Base-by-base conservation (phyloP, 2,888 invertebrate genomes). In the Myopa tessellatipennis region DNA sequence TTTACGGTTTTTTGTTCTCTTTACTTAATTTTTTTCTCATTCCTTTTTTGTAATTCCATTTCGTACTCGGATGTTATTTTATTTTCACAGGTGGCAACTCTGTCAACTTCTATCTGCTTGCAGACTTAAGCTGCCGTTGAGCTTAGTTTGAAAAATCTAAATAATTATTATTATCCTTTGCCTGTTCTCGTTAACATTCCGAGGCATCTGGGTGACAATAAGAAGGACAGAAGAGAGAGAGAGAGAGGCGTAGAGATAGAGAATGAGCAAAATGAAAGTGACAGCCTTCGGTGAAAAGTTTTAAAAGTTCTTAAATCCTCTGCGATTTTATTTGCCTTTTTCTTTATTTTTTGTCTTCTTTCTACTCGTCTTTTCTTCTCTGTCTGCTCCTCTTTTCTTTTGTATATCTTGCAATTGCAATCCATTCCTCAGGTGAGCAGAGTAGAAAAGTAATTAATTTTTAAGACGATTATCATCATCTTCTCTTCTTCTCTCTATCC, bases 401-500 rank as follows among this genome's bases (percentile, higher is more conserved):
- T 26, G 45, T 45, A 45, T 45, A 45, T 8, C 45, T 10, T n/a
- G 58, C 58, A 58, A 58, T 58, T 16, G 58, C 14, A 16, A 45
- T n/a, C 5, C 55, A 61, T 61, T 61, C 18, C n/a, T 61, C 61
- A 61, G 61, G 8, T 26, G 61, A 73, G 52, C 77, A 70, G 68
- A 78, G 75, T 69, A 76, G 76, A 74, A 80, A 79, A 79, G 79
- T 79, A 80, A 79, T 80, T 80, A 80, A 79, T 80, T 77, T 76
- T 77, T 80, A 79, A 77, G 76, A 76, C 76, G 79, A 80, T 79
- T 80, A 80, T 77, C 72, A 70, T 78, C 76, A 60, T 38, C 61
- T 10, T 45, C 45, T 26, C 26, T 26, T 26, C 26, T 67, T 71
- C 50, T 26, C 58, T 71, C 71, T 58, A 12, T 36, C 34, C 16